Base-by-base conservation (phyloP, 2,113 vertebrate species). In the Dolichotis patagonum region DNA sequence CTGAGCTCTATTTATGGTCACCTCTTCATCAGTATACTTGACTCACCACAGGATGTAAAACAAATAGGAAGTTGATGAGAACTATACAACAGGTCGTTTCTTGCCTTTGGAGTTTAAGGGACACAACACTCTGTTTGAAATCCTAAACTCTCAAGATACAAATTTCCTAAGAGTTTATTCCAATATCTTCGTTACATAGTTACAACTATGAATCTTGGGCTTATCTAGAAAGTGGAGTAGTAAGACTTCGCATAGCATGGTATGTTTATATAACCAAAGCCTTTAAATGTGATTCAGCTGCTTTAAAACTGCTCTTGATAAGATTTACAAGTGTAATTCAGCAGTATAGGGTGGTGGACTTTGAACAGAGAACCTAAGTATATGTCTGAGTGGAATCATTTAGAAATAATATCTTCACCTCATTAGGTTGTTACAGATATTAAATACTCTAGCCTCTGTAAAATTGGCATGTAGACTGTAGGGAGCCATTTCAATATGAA, bases 81-180 rank as follows among this genome's bases (percentile, higher is more conserved):
- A 10, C 62, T 85, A 62, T 65, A 19, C 63, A 91, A 56, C 83
- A 30, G 86, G 24, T 43, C 71, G 17, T 41, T 71, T 75, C 56
- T 73, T 90, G 73, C 24, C 83, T 22, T 84, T 84, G 80, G 54
- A 84, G 82, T 86, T 94, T 83, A 49, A 88, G 95, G 89, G 30
- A n/a, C n/a, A 84, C 11, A 71, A 73, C 30, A 91, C 0, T 85
- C 65, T 81, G 38, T 54, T 80, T 60, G 63, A 87, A 96, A 95
- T 92, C 41, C 28, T 80, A 65, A 88, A 26, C 32, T 85, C 78
- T 73, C 90, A 91, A 84, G 11, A 16, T 77, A 86, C 16, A 80
- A 62, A 69, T 65, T 87, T 69, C 82, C 30, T 32, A 67, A 84
- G 58, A 60, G 14, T 87, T 90, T 58, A 85, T 54, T 94, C 32